Base-by-base conservation (phyloP, 2,113 vertebrate species). In the Naja naja region DNA sequence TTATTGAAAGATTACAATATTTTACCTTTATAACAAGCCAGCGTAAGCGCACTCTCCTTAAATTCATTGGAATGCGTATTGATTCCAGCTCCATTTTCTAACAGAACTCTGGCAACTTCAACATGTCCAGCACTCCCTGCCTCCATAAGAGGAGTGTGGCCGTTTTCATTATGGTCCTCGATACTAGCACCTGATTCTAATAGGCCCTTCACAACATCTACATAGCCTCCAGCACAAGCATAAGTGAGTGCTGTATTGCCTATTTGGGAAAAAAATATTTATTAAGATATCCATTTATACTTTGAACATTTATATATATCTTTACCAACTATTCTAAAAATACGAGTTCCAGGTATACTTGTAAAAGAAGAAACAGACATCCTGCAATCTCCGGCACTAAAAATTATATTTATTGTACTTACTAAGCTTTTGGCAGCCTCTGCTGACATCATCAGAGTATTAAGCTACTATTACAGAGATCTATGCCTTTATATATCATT, bases 61-160 rank as follows among this genome's bases (percentile, higher is more conserved):
- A 99, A 99, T 95, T 99, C 99, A 69, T 99, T 99, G 97, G 99
- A 99, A 98, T 99, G 99, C 49, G 99, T 99, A 94, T 99, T 99
- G 95, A 99, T 99, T 96, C 99, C 99, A 1, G 99, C 99, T 27
- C 99, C 99, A 2, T 99, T 99, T 93, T 99, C 99, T 94, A 99
- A 96, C 87, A 99, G 99, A 95, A 99, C 98, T 92, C 99, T 98
- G 95, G 99, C 99, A 94, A 99, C 99, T 53, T 99, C 99, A 92
- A 99, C 99, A 0, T 99, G 99, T 69, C 99, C 99, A 0, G 99
- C 99, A 69, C 99, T 99, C 87, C 99, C 99, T 0, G 99, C 99
- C 94, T 99, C 99, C 99, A 99, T 99, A 52, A 99, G 98, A 89
- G 99, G 99, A 20, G 99, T 99, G 97, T 99, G 99, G 85, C 99